A percentile compares a stretch with the other conserved stretches of the same genome.
Conservation (phyloP, 2,888 invertebrate species). For the Opisthograptis luteolata region DNA sequence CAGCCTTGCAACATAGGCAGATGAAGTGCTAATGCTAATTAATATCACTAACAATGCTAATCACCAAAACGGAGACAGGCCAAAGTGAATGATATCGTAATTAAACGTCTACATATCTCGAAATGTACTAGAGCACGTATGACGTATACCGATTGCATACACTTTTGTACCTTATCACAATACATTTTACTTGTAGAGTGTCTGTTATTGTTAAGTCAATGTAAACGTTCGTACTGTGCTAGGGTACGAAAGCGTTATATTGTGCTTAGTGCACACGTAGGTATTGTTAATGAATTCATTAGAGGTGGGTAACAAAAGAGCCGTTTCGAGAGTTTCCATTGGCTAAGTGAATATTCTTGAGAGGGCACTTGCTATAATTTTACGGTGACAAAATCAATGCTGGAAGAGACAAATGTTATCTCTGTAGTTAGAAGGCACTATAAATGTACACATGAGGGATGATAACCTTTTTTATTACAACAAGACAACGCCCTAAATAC, state of each 20-base stretch:
- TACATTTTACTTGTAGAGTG: slow-evolving; percentile 24
- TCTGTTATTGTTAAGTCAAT: slow-evolving; percentile 28
- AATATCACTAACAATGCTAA: slow-evolving; percentile 43
- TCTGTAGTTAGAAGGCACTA: too few species aligned
- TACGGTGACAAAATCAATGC: slow-evolving; percentile 5
- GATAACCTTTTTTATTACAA: background rate
- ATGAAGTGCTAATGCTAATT: slow-evolving; percentile 18
- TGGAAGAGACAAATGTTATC: slow-evolving; percentile 2
- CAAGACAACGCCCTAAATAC: background rate
- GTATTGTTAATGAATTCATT: slow-evolving; percentile 58
- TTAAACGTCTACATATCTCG: slow-evolving; percentile 26
- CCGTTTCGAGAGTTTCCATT: slow-evolving; percentile 55
- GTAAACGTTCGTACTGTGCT: slow-evolving; percentile 4
- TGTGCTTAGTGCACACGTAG: slow-evolving; percentile 18
- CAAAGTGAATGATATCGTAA: slow-evolving; percentile 38
- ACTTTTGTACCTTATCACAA: slow-evolving; percentile 7
- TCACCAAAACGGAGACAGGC: slow-evolving; percentile 40
- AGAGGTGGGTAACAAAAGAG: slow-evolving; percentile 64
- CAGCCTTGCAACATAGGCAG: slow-evolving; percentile 4
- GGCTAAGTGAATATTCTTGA: slow-evolving; percentile 60
- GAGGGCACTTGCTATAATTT: slow-evolving; percentile 42
- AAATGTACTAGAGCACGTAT: slow-evolving; percentile 31
- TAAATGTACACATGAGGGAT: too few species aligned
- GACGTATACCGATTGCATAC: slow-evolving; percentile 1
- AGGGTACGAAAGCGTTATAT: slow-evolving; percentile 11